Evolutionary conservation across 2,888 invertebrate species (phyloP).

Genomic region (Lasioglossum figueresi): DNA sequence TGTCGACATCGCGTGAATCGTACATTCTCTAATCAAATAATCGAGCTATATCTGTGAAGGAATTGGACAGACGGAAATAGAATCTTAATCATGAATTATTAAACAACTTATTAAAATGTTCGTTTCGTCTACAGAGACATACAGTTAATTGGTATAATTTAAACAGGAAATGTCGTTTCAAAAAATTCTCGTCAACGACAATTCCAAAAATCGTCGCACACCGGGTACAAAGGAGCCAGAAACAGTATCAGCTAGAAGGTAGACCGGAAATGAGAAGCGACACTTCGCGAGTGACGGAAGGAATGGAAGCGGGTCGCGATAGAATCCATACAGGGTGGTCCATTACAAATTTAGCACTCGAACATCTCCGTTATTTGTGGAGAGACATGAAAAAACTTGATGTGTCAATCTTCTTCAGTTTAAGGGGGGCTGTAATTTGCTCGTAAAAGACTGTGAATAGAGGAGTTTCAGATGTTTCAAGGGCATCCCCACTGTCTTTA

Average conservation of each 20-base stretch:
- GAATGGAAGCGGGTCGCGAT: not conserved
- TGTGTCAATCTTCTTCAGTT: not conserved
- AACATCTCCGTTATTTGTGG: not conserved
- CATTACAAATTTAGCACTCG: not conserved
- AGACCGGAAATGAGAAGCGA: slow-evolving; percentile 1
- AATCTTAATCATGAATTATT: not conserved
- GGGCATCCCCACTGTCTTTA: not conserved
- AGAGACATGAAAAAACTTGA: not conserved
- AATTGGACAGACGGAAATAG: not conserved
- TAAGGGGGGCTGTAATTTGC: not conserved
- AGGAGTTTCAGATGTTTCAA: not conserved
- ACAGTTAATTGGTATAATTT: not conserved
- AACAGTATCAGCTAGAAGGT: not conserved
- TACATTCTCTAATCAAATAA: not conserved
- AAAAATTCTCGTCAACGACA: not conserved
- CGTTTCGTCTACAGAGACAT: not conserved
- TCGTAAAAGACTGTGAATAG: too few species aligned
- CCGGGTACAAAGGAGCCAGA: not conserved
- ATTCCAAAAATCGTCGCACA: not conserved
- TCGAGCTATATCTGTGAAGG: not conserved
- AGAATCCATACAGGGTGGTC: not conserved
- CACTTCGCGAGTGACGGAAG: slow-evolving; percentile 13
- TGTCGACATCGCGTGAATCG: not conserved
- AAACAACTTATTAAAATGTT: not conserved
- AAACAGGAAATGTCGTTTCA: not conserved